Evolutionary conservation across 2,113 vertebrate genomes (phyloP).

Genomic region (Zosterops lateralis): DNA sequence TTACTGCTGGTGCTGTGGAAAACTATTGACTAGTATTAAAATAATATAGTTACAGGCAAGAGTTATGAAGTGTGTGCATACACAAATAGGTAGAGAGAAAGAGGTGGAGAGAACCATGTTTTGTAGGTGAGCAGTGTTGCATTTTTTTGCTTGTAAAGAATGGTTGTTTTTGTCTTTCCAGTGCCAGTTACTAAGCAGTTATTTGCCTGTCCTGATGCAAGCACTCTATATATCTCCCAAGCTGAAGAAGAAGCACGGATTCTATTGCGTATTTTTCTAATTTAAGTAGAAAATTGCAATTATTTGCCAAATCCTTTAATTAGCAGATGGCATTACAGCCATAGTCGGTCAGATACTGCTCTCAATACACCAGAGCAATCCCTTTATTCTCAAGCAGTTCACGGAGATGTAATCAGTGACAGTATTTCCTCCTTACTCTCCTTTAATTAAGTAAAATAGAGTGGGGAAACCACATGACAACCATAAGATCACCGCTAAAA

Average conservation of each 20-base stretch:
- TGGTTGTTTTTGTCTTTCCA: not conserved
- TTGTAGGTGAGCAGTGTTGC: not conserved
- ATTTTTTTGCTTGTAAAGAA: not conserved
- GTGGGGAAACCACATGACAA: not conserved
- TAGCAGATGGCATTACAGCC: not conserved
- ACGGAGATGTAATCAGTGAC: not conserved
- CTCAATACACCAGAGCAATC: not conserved
- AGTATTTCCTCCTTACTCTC: not conserved
- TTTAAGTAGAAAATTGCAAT: slow-evolving; percentile 7
- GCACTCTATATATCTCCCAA: not conserved
- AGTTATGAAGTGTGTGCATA: not conserved
- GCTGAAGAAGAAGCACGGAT: not conserved
- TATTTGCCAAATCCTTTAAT: slow-evolving; percentile 19
- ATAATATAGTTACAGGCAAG: not conserved
- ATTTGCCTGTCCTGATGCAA: not conserved
- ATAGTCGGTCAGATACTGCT: not conserved
- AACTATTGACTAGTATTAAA: not conserved
- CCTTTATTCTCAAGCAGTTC: not conserved
- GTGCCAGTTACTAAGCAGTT: not conserved
- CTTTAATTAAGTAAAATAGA: not conserved
- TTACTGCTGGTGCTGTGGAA: not conserved
- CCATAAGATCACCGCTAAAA: not conserved
- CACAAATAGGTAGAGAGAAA: not conserved
- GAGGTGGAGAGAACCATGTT: not conserved
- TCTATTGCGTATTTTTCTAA: not conserved